Base-by-base conservation (phyloP, 2,888 invertebrate species). In the Macrosoma leucophasiata region DNA sequence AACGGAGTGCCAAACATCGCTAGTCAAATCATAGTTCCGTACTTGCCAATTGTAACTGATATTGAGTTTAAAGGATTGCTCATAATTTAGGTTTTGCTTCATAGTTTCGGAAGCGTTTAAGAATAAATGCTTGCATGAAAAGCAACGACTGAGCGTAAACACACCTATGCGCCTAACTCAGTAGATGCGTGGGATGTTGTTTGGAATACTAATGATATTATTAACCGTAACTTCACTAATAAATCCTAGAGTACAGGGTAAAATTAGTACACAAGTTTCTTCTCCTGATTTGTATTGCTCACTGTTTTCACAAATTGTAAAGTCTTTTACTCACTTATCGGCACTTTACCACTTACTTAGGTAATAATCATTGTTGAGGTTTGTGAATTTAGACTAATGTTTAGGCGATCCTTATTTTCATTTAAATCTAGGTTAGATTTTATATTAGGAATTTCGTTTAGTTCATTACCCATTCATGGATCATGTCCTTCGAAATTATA, bases 181-280 rank as follows among this genome's bases (percentile, higher is more conserved):
- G 46, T 41, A 46, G 36, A 39, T 47, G 48, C 53, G 48, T 36
- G 31, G 21, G 57, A 58, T 64, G 31, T 36, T 36, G 30, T 63
- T 61, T n/a, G 50, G 49, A 67, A 64, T 56, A 51, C 46, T 68
- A 64, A 64, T 62, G 39, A 21, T 29, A n/a, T n/a, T 36, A 31
- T 60, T 62, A 63, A 61, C 63, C 52, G 55, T 74, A 64, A 64
- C 62, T 65, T 75, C 77, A 74, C 69, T 68, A 74, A 69, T 77
- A 75, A n/a, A 82, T 76, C 76, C 79, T 82, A 82, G 79, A 78
- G 69, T 76, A 84, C 84, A 84, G 84, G 84, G 84, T 84, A 84
- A 81, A 73, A 64, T 75, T 82, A 82, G 73, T 68, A 77, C 76
- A 76, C 77, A 60, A 67, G 53, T 69, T 64, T 65, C 66, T 66